phyloP scores from a whole-genome alignment of 2,888 invertebrate genomes.

The Ochropleura plecta region DNA sequence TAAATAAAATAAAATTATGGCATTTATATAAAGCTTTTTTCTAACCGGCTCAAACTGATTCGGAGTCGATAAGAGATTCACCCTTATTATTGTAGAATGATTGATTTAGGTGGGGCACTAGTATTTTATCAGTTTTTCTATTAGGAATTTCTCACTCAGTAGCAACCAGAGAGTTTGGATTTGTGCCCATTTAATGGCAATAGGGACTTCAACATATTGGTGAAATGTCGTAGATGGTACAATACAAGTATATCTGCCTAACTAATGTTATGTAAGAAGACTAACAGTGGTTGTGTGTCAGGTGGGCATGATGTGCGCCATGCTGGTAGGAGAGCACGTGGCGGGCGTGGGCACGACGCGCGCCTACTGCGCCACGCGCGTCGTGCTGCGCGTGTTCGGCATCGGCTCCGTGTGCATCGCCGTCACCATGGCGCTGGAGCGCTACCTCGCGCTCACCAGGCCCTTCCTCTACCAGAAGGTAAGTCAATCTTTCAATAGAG shows the following conservation, averaged over 20 bases:
- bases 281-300: conserved; percentile 54
- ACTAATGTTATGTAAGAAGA: background rate
- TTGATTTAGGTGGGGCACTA: background rate
- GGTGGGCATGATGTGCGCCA: conserved; percentile 94
- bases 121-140: background rate
- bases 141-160: background rate
- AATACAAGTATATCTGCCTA: background rate
- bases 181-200: background rate
- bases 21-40: background rate
- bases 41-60: background rate
- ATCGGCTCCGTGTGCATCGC: conserved; percentile 97
- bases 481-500: conserved; percentile 35
- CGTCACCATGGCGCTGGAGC: conserved; percentile 96
- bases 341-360: conserved; percentile 82
- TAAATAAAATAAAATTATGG: too few species aligned
- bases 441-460: conserved; percentile 96
- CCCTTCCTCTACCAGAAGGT: conserved; percentile 97
- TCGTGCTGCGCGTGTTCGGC: conserved; percentile 95
- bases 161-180: background rate
- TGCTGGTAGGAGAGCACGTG: conserved; percentile 89
- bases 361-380: conserved; percentile 92
- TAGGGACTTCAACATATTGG: background rate
- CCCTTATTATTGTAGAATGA: background rate
- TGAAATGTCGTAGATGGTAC: background rate
- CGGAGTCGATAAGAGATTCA: background rate